Percentiles rank a stretch among this genome's conserved stretches.
phyloP scores from a whole-genome alignment of 2,113 vertebrate species.

The Cyphomyrus discorhynchus region DNA sequence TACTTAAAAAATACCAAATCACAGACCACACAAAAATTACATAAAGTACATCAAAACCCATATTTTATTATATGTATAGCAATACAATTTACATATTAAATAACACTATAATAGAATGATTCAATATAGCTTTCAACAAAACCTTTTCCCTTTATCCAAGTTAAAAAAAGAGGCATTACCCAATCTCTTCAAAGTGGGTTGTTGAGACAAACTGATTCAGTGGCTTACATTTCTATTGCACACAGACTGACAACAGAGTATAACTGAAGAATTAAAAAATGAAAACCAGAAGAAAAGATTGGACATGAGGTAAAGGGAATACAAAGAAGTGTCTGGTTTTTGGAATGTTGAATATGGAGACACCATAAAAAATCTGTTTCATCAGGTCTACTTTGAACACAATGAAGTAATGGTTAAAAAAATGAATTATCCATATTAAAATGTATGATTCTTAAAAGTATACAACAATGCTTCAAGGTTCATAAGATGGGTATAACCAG shows the following conservation, averaged over 20 bases:
- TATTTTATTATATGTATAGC: constrained; percentile 93
- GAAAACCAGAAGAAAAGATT: background rate
- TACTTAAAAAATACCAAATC: background rate
- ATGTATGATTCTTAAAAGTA: constrained; percentile 89
- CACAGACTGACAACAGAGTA: constrained; percentile 60
- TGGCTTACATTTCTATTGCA: constrained; percentile 68
- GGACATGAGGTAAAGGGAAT: constrained; percentile 37
- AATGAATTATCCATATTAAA: constrained; percentile 88
- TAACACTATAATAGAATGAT: constrained; percentile 89
- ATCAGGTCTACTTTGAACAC: constrained; percentile 65
- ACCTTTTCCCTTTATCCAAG: constrained; percentile 58
- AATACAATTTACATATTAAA: constrained; percentile 95
- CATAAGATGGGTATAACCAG: constrained; percentile 75
- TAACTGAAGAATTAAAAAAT: constrained; percentile 38
- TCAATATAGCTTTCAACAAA: constrained; percentile 81
- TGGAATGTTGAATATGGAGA: constrained; percentile 60
- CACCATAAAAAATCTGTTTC: constrained; percentile 59
- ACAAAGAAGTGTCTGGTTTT: constrained; percentile 54
- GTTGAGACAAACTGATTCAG: constrained; percentile 64
- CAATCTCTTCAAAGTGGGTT: constrained; percentile 67
- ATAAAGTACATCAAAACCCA: constrained; percentile 81
- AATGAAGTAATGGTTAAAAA: constrained; percentile 73
- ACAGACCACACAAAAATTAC: constrained; percentile 14
- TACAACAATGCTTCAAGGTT: constrained; percentile 83
- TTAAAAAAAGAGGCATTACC: constrained; percentile 66